Percentiles rank a stretch among this genome's conserved stretches.
Evolutionary conservation across 2,888 invertebrate species (phyloP).

Genomic region (Luffia ferchaultella): DNA sequence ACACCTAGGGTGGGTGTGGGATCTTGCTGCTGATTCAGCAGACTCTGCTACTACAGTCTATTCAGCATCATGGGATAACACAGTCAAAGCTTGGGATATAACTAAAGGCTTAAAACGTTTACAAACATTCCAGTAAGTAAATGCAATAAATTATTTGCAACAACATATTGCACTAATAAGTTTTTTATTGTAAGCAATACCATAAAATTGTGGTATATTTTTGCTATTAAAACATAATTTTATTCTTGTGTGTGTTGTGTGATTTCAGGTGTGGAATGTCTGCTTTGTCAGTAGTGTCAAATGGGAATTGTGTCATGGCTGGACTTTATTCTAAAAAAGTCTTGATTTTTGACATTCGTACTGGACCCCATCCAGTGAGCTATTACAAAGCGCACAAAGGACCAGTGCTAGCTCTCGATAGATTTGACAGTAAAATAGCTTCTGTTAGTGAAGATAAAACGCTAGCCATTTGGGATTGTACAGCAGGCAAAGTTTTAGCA

Average conservation of each 20-base stretch:
- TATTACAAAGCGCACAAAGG: constrained; percentile 59
- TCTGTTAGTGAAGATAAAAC: constrained; percentile 69
- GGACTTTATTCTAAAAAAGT: constrained; percentile 65
- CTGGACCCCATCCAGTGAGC: constrained; percentile 37
- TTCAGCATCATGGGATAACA: constrained; percentile 70
- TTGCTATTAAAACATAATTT: neutral
- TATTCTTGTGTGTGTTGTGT: too few species aligned
- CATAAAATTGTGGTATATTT: constrained; percentile 2
- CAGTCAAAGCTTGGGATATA: constrained; percentile 66
- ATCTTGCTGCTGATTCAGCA: constrained; percentile 49
- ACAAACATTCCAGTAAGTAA: constrained; percentile 54
- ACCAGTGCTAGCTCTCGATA: constrained; percentile 50
- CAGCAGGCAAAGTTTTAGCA: constrained; percentile 47
- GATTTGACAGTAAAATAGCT: constrained; percentile 51
- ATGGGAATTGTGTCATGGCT: constrained; percentile 51
- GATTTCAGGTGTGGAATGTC: constrained; percentile 56
- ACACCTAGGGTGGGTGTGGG: constrained; percentile 73
- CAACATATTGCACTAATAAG: neutral
- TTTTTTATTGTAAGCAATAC: neutral
- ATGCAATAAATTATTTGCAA: constrained; percentile 1
- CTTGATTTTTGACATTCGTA: constrained; percentile 57
- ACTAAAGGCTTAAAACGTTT: constrained; percentile 43
- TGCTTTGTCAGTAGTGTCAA: constrained; percentile 56
- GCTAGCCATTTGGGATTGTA: constrained; percentile 63
- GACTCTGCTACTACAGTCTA: constrained; percentile 50